Evolutionary conservation across 2,797 vertebrate genomes (phyloP), one percentile per base, ranked within the genome.

Genomic region (Pseudochaenichthys georgianus): DNA sequence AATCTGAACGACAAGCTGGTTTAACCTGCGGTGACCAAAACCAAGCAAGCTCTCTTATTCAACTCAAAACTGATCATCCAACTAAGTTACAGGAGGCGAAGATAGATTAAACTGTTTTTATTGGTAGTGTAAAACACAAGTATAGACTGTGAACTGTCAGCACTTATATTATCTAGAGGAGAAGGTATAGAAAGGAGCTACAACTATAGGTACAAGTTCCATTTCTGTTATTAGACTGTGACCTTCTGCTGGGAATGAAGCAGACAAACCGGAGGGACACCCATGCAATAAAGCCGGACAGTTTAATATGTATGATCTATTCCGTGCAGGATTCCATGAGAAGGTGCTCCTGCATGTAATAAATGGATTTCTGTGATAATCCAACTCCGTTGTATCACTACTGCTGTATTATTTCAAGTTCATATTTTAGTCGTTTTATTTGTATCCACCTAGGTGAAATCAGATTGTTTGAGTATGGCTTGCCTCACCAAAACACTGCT

Each of bases 11-110:
- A 86, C 64, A 68, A 75, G 67, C 42, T 85, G 82, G 84, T 78
- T 80, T 84, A 84, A 85, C 80, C 84, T 83, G 75, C 81, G 86
- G 83, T 80, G 83, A 85, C 64, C 52, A 51, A 79, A 80, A 69
- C 66, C 71, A 64, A 73, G 47, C 68, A 43, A 73, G 55, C 21
- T 6, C 70, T 69, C 63, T 41, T 45, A 51, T 62, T 52, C 41
- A 52, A 31, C 34, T n/a, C 19, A 28, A 67, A 28, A 61, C 45
- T 17, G 41, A 57, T 46, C 51, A 42, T 51, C 16, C 5, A 17
- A 48, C 45, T 45, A 46, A 71, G 23, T 51, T 13, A 13, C 7
- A 70, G 31, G 45, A 38, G 16, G 53, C 19, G 1, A 61, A 2
- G 7, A 23, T 0, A 0, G 16, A 12, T 31, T 17, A 63, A 47